Percentiles rank a stretch among this genome's conserved stretches.
Evolutionary conservation across 2,888 invertebrate genomes (phyloP).

Genomic region (Leptogaster cylindrica): DNA sequence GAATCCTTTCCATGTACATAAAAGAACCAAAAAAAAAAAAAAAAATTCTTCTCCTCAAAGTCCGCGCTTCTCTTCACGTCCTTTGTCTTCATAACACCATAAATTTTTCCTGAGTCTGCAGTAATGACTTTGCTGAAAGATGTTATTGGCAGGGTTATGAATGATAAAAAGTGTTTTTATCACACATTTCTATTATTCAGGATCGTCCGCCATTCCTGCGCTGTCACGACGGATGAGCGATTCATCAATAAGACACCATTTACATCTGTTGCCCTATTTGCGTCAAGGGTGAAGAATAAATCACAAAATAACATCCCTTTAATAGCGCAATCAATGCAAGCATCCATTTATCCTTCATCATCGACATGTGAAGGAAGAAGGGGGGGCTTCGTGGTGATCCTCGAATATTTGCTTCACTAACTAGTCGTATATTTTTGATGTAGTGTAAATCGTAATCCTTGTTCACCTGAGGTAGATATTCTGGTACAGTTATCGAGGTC

Average conservation of each 20-base stretch:
- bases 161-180: constrained; percentile 24
- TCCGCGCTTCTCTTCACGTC: not conserved
- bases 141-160: not conserved
- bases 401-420: no score
- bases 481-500: no score
- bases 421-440: no score
- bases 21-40: no score
- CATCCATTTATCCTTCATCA: constrained; percentile 14
- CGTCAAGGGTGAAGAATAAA: constrained; percentile 18
- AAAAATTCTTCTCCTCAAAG: no score
- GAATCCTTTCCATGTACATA: not conserved
- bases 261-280: constrained; percentile 37
- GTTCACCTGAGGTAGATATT: no score
- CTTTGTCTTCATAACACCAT: not conserved
- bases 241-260: constrained; percentile 34
- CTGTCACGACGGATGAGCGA: not conserved
- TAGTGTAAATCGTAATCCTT: no score
- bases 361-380: not conserved
- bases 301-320: constrained; percentile 33
- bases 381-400: constrained; percentile 1
- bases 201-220: not conserved
- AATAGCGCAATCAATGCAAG: constrained; percentile 35
- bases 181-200: constrained; percentile 31
- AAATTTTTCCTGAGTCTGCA: not conserved
- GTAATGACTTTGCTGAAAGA: constrained; percentile 19